A percentile compares a stretch with the other conserved stretches of the same genome.
These are phyloP conservation scores for Nematostella vectensis DNA, from an alignment of 92 coral and sea anemone genomes.

Conservation along the genomic window DNA sequence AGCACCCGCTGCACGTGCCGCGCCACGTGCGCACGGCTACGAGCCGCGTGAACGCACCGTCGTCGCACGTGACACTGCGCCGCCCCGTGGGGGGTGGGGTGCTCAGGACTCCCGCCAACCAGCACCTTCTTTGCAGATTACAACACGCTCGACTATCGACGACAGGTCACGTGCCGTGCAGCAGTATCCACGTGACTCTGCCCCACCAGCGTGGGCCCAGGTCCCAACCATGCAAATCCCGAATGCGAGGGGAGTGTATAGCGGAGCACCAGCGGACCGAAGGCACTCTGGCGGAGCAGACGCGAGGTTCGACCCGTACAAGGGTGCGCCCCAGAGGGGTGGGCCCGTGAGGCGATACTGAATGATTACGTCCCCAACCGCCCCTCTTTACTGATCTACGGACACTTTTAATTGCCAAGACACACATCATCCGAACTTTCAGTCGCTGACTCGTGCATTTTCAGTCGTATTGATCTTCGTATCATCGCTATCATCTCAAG, in stretches of 20 bases:
- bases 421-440: no score
- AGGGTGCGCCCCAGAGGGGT: constrained; percentile 60
- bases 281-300: constrained; percentile 69
- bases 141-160: constrained; percentile 49
- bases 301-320: constrained; percentile 78
- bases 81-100: constrained; percentile 77
- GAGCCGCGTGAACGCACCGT: constrained; percentile 81
- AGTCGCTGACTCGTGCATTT: no score
- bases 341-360: constrained; percentile 61
- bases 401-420: no score
- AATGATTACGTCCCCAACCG: no score
- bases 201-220: constrained; percentile 58
- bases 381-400: no score
- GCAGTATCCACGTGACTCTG: constrained; percentile 44
- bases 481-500: no score
- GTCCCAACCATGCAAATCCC: constrained; percentile 37
- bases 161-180: constrained; percentile 64
- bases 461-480: no score
- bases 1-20: constrained; percentile 44
- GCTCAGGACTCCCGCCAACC: constrained; percentile 44
- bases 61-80: constrained; percentile 56
- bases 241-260: constrained; percentile 33
- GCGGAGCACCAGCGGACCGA: constrained; percentile 56
- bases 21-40: constrained; percentile 40
- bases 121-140: constrained; percentile 33